Evolutionary conservation across 1,140 invertebrate species (phyloP), one percentile per base, ranked within the genome.

Genomic region (Papilio aristodemus): DNA sequence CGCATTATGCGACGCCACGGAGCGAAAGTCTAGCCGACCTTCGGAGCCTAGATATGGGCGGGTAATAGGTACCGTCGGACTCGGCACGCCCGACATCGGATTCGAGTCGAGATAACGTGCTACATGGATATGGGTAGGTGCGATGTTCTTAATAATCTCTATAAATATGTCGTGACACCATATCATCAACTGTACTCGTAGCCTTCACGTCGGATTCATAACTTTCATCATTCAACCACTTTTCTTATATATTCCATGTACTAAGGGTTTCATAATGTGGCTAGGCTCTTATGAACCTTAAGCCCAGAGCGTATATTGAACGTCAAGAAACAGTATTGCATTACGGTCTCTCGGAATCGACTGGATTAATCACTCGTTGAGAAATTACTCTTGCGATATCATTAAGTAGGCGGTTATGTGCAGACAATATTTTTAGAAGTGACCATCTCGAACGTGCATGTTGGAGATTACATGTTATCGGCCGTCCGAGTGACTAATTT

Each of bases 11-110:
- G 62, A 59, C 66, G 78, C 70, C 69, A 70, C 71, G 73, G 70
- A 87, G 88, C 87, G 88, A 91, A 91, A 89, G 85, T 89, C 84
- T 89, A 70, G 81, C 76, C 85, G 89, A 89, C 87, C 89, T 91
- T 91, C 89, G 84, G 76, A 77, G 74, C 72, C 86, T 84, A 82
- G 86, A 87, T 91, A 88, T 86, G 84, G 84, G 70, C 79, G 83
- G 80, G 76, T 76, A 78, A 78, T 83, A 85, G 76, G 76, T 81
- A 83, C 75, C 78, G 77, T 75, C 69, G 57, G 70, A 71, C 78
- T 84, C 32, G 75, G 78, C 75, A 82, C 76, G 81, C 80, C 82
- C 83, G 83, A 82, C 78, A 13, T 76, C 72, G 69, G 68, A 72
- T 75, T 77, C 69, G 60, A 76, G 59, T 54, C 69, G 70, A 70